phyloP scores from a whole-genome alignment of 2,113 vertebrate genomes.

The Arvicanthis niloticus region DNA sequence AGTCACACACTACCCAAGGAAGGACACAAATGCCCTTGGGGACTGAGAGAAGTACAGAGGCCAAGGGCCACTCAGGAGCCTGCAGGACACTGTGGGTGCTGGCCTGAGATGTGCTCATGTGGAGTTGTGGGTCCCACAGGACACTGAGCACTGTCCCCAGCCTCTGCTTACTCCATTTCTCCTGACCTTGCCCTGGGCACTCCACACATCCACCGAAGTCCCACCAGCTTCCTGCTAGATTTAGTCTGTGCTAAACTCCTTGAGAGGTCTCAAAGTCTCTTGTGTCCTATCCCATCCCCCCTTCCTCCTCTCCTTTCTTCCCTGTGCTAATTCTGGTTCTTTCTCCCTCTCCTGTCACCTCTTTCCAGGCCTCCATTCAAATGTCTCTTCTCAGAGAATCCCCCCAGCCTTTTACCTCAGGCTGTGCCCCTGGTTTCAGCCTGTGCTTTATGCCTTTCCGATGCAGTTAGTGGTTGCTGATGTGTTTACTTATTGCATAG shows the following conservation, averaged over 20 bases:
- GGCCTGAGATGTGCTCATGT: background rate
- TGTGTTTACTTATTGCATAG: background rate
- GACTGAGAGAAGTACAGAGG: background rate
- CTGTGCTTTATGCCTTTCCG: background rate
- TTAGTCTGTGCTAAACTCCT: background rate
- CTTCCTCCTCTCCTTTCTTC: background rate
- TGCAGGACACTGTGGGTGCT: too few relatives aligned
- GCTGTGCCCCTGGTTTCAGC: background rate
- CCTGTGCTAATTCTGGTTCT: background rate
- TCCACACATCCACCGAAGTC: too few relatives aligned
- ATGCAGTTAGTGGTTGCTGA: fast-evolving
- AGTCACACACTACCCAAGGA: background rate
- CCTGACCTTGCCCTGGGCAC: background rate
- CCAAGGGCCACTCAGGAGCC: background rate
- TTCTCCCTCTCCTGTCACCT: background rate
- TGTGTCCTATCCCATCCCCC: background rate
- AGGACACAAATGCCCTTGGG: too few relatives aligned
- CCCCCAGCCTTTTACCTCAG: background rate
- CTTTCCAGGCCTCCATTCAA: background rate
- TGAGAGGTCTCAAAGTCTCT: background rate
- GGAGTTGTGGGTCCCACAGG: background rate
- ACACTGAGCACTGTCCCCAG: background rate
- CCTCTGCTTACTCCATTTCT: background rate
- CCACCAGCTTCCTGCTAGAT: background rate
- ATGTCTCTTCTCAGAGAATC: background rate